Evolutionary conservation across 2,888 invertebrate genomes (phyloP), one percentile per base, ranked within the genome.

Genomic region (Agrilus cyanescens): DNA sequence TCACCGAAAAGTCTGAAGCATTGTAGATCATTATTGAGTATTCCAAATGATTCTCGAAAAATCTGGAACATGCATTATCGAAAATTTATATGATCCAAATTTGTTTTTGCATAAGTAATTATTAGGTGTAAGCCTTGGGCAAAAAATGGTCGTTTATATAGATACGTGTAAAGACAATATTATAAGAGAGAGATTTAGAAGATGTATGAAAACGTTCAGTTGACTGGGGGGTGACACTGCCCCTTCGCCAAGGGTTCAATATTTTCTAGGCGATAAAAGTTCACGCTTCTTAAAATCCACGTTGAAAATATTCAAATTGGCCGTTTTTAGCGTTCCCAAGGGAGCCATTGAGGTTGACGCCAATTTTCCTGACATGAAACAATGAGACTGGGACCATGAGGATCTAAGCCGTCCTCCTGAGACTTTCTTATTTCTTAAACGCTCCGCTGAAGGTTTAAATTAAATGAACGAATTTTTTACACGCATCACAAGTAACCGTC

Each of bases 271-370:
- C 63, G 62, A 64, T 66, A 66, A 66, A 66, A 67, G 66, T 67
- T 65, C 65, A 63, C 65, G 65, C 66, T 64, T 65, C 66, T 67
- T 67, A 69, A 70, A 70, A 70, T 70, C 69, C 69, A 68, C 69
- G 69, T 68, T 65, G 66, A 65, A 70, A 69, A 70, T 70, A 70
- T 70, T 70, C 69, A 70, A 69, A 70, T 68, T 66, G 67, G 67
- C 64, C 66, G 66, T 66, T 65, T 68, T 68, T 66, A 68, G 58
- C 55, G 60, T 59, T 61, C 68, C 61, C 66, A 42, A 31, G 59
- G 63, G 68, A 54, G 57, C 65, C 61, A 65, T 69, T 68, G 66
- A 66, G 69, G 68, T 69, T 69, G 69, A 68, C 69, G 67, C 64
- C 68, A 69, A 69, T 69, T 69, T 69, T 65, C 60, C 65, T 61